Evolutionary conservation across 2,113 vertebrate species (phyloP), one percentile per base, ranked within the genome.

Genomic region (Bostrychus sinensis): DNA sequence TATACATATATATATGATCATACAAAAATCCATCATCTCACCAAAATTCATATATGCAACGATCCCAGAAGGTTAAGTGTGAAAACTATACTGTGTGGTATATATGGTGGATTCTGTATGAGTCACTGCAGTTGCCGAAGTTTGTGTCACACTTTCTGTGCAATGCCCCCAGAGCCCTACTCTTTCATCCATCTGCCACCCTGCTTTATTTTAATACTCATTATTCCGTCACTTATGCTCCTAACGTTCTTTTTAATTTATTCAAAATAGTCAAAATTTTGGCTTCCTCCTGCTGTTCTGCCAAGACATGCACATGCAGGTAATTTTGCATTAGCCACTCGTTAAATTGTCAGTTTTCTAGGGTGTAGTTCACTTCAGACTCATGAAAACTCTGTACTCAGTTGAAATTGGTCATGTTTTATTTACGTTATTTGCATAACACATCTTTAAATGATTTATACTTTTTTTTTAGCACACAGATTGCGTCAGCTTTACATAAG

Each of bases 91-190:
- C n/a, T n/a, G n/a, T n/a, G n/a, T n/a, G n/a, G n/a, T n/a, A n/a
- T n/a, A n/a, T n/a, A n/a, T n/a, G n/a, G n/a, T n/a, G n/a, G n/a
- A n/a, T n/a, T n/a, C n/a, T n/a, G n/a, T n/a, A n/a, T n/a, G n/a
- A n/a, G n/a, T n/a, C n/a, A 63, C 50, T 77, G 48, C 64, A 77
- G 70, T 69, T 74, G 72, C 62, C 62, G 11, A 41, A 46, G 65
- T 70, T 62, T 62, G 66, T 59, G 39, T 69, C 36, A 43, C 54
- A 39, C 67, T 53, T 38, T n/a, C 22, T 38, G 45, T 50, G 28
- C 38, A 25, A 41, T 46, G 19, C 42, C 63, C 55, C 30, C 8
- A 14, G 42, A 74, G 57, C 34, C 11, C 48, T 51, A 57, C 43
- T 32, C 34, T 46, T 37, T 22, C 38, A 55, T 34, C 64, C 61